Evolutionary conservation across 53 echinoderm and acorn worm genomes (phyloP).

Genomic region (Holothuria scabra): DNA sequence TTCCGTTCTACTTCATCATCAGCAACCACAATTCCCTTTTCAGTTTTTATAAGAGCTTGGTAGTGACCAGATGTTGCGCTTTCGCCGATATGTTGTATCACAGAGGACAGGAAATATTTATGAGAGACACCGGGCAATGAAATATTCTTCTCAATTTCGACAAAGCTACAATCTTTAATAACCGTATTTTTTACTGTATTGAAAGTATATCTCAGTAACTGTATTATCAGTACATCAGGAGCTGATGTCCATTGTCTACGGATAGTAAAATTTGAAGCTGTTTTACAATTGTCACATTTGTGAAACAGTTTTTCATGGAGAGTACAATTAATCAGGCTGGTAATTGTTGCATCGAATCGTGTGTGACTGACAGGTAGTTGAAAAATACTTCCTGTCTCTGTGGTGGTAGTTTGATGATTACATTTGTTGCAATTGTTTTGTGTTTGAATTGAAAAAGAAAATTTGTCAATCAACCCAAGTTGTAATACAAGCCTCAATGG

Average conservation of each 20-base stretch:
- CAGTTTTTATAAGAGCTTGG: neutral
- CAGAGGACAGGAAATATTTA: neutral
- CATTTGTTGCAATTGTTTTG: neutral
- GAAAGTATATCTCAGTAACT: slow-evolving; percentile 1
- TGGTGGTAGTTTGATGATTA: neutral
- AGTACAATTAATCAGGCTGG: neutral
- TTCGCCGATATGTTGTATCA: slow-evolving; percentile 10
- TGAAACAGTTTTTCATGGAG: neutral
- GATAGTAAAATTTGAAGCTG: neutral
- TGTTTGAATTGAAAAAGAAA: neutral
- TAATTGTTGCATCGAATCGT: neutral
- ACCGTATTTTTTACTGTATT: neutral
- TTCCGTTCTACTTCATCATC: neutral
- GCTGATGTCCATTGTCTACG: neutral
- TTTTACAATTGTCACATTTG: slow-evolving; percentile 9
- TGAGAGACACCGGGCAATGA: neutral
- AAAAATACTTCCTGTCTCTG: neutral
- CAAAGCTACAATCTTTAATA: neutral
- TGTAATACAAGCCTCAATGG: neutral
- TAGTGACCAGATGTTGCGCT: neutral
- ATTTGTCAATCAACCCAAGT: neutral
- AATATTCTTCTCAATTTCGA: neutral
- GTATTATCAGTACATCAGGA: neutral
- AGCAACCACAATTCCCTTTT: neutral
- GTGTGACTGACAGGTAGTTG: neutral